Evolutionary conservation across 2,797 vertebrate species (phyloP).

Genomic region (Scyliorhinus canicula): DNA sequence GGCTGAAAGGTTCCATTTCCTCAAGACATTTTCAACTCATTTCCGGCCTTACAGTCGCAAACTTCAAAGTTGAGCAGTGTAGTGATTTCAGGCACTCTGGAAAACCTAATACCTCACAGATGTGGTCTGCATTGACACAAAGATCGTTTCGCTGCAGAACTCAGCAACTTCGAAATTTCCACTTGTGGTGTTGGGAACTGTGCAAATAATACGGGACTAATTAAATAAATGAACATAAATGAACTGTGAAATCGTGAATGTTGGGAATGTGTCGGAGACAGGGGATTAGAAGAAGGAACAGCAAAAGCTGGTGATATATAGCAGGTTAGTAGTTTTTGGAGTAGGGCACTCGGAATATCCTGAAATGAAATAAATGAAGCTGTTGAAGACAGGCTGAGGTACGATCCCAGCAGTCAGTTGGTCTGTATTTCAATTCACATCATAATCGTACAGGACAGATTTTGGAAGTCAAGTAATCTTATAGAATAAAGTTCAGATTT

Average conservation of each 20-base stretch:
- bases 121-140: not conserved
- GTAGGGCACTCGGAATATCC: not conserved
- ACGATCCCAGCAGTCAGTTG: not conserved
- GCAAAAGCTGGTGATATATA: not conserved
- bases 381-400: not conserved
- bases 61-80: not conserved
- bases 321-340: not conserved
- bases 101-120: not conserved
- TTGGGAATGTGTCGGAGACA: not conserved
- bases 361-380: not conserved
- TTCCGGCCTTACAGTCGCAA: not conserved
- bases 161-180: not conserved
- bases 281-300: not conserved
- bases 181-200: not conserved
- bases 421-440: not conserved
- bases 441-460: not conserved
- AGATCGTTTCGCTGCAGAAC: not conserved
- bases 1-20: not conserved
- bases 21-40: conserved; percentile 10
- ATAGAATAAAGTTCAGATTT: not conserved
- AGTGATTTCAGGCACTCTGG: not conserved
- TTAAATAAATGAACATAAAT: not conserved
- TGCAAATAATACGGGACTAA: not conserved
- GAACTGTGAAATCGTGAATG: not conserved
- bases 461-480: not conserved